Conservation (phyloP, 2,797 vertebrate species). For the Gymnocypris eckloni region DNA sequence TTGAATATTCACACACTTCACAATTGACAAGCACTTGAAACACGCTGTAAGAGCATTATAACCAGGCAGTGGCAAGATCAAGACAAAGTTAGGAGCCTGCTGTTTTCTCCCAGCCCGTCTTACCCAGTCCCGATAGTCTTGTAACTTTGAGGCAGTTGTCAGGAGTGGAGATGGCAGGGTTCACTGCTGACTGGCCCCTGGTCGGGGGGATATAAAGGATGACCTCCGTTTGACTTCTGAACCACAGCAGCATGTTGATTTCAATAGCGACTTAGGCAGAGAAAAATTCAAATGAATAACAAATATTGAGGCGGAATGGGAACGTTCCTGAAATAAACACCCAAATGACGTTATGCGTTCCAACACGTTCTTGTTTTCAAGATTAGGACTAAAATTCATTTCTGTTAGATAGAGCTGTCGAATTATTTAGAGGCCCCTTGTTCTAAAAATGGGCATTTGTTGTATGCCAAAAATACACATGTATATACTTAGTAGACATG, state of each 20-base stretch:
- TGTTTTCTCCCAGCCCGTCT: constrained; percentile 24
- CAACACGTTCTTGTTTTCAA: constrained; percentile 3
- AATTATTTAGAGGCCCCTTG: not conserved
- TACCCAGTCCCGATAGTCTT: constrained; percentile 39
- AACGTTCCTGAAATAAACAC: constrained; percentile 17
- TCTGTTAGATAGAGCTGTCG: not conserved
- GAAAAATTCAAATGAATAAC: constrained; percentile 50
- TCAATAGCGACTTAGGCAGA: constrained; percentile 55
- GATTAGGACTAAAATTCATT: not conserved
- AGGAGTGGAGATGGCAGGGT: constrained; percentile 37
- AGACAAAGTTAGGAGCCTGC: constrained; percentile 41
- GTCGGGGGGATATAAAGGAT: constrained; percentile 71
- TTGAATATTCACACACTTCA: constrained; percentile 19
- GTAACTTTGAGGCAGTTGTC: constrained; percentile 30
- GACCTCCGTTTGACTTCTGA: constrained; percentile 86
- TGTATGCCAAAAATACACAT: not conserved
- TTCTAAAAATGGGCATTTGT: not conserved
- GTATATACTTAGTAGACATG: not conserved
- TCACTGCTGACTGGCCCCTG: constrained; percentile 60
- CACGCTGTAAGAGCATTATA: not conserved
- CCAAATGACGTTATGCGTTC: not conserved
- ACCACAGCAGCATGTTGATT: constrained; percentile 70
- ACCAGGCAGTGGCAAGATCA: constrained; percentile 19
- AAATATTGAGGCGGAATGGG: constrained; percentile 36
- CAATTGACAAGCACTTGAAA: constrained; percentile 1